Conservation (phyloP, 2,797 vertebrate species). For the Gila robusta region DNA sequence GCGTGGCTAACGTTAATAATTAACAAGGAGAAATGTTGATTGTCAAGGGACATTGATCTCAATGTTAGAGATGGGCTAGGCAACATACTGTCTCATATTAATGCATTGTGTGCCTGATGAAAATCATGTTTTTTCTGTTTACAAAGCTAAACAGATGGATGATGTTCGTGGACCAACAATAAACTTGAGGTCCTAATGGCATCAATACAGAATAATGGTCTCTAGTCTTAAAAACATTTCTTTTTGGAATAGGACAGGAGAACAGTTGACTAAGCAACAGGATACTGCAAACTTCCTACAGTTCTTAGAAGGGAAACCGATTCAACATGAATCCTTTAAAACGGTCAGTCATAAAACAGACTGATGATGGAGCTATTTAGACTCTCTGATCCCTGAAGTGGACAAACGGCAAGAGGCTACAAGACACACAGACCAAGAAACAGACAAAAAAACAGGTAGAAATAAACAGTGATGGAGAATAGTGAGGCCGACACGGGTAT, state of each 20-base stretch:
- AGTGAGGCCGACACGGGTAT: neutral
- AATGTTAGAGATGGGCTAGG: neutral
- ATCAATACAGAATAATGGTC: neutral
- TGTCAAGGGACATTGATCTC: conserved; percentile 37
- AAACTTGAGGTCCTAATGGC: neutral
- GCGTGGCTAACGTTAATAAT: conserved; percentile 27
- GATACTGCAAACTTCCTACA: conserved; percentile 51
- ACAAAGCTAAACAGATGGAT: neutral
- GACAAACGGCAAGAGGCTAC: neutral
- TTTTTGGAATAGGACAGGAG: conserved; percentile 2
- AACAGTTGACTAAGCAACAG: conserved; percentile 39
- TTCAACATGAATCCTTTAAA: conserved; percentile 55
- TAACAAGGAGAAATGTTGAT: conserved; percentile 27
- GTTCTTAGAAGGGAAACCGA: conserved; percentile 59
- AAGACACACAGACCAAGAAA: neutral
- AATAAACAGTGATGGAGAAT: neutral
- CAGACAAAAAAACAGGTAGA: neutral
- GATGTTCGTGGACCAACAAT: neutral
- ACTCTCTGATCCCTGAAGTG: neutral
- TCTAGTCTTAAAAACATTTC: neutral
- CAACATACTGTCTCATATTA: neutral
- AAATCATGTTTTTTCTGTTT: neutral
- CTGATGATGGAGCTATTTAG: conserved; percentile 13
- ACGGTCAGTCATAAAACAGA: conserved; percentile 7
- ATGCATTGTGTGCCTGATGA: neutral